Percentiles rank a stretch among this genome's conserved stretches.
Conservation (phyloP, 2,797 vertebrate species). For the Agapornis canus region DNA sequence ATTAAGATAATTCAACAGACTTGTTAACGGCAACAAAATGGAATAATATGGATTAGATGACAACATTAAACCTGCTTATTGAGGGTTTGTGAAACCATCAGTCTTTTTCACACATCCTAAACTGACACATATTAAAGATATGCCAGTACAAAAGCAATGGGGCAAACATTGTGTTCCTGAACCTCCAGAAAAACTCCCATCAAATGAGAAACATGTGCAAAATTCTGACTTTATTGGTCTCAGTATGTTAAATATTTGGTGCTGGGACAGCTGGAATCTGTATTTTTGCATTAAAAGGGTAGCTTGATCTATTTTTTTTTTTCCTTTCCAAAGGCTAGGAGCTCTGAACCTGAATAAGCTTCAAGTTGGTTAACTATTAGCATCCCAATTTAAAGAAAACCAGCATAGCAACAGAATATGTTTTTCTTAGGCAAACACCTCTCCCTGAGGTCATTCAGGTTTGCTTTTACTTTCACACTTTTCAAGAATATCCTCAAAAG, state of each 20-base stretch:
- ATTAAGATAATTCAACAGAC: background rate
- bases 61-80: background rate
- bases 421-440: background rate
- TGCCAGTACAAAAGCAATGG: background rate
- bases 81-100: background rate
- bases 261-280: background rate
- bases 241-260: background rate
- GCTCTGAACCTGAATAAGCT: background rate
- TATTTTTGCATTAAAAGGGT: background rate
- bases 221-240: background rate
- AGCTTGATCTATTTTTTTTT: background rate
- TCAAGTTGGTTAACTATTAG: background rate
- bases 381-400: background rate
- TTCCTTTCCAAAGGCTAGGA: background rate
- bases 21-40: background rate
- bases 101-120: background rate
- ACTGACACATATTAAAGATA: background rate
- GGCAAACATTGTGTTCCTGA: background rate
- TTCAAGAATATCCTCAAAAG: constrained; percentile 1
- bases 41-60: background rate
- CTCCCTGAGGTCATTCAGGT: background rate
- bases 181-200: background rate
- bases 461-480: constrained; percentile 12
- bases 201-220: rapidly evolving
- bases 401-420: background rate